Conservation (phyloP, 2,888 invertebrate genomes). For the Terebella lapidaria region DNA sequence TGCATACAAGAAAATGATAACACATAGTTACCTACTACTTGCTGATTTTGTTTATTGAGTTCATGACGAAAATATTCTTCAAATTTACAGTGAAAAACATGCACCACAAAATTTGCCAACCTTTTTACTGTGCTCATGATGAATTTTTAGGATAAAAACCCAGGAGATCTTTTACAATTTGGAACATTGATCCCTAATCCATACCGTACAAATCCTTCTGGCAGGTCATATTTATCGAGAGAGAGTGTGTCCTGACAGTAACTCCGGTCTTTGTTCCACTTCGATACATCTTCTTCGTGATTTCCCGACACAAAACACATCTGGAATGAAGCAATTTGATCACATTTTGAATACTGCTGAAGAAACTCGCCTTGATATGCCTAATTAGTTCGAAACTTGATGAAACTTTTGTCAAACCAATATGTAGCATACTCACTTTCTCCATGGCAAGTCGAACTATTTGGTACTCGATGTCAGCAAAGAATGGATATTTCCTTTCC, state of each 20-base stretch:
- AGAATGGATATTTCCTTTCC: constrained; percentile 51
- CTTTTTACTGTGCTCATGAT: too few species aligned
- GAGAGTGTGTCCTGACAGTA: constrained; percentile 34
- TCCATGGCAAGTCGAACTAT: constrained; percentile 57
- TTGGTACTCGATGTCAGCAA: constrained; percentile 54
- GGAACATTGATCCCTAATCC: background rate
- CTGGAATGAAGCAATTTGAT: constrained; percentile 33
- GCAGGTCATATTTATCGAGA: constrained; percentile 36
- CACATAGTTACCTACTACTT: too few species aligned
- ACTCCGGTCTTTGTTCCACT: constrained; percentile 47
- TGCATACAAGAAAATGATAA: constrained; percentile 19
- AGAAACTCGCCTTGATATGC: too few species aligned
- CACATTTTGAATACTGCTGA: too few species aligned
- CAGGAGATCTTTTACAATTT: too few species aligned
- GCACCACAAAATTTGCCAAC: too few species aligned
- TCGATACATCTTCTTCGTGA: constrained; percentile 51
- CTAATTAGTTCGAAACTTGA: too few species aligned
- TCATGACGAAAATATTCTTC: background rate
- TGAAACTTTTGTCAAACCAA: too few species aligned
- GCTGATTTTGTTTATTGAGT: too few species aligned
- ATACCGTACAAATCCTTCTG: constrained; percentile 31
- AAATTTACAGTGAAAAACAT: too few species aligned
- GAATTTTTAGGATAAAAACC: too few species aligned
- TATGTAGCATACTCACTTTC: constrained; percentile 42
- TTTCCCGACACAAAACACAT: constrained; percentile 56